phyloP scores from a whole-genome alignment of 2,113 vertebrate genomes.

The Tinamus guttatus region DNA sequence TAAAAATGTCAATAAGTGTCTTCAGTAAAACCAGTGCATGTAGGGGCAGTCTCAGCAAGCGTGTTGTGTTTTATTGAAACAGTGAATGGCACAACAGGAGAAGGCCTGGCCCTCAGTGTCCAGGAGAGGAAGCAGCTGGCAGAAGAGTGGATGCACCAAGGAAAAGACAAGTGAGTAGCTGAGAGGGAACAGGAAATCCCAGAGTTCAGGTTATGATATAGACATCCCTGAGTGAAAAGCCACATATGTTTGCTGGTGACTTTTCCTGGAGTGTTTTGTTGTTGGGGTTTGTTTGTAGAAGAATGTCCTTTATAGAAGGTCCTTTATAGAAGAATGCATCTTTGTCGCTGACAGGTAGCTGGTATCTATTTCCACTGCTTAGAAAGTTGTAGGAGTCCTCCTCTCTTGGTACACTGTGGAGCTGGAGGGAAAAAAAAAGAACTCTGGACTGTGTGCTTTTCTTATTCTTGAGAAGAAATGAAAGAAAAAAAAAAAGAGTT shows the following conservation, averaged over 20 bases:
- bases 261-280: neutral
- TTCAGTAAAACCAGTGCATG: neutral
- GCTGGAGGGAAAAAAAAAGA: neutral
- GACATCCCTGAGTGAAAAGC: neutral
- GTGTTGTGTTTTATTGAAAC: slow-evolving; percentile 52
- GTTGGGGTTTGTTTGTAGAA: neutral
- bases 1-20: neutral
- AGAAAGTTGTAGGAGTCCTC: neutral
- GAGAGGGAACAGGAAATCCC: neutral
- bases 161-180: slow-evolving; percentile 85
- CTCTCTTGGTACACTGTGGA: neutral
- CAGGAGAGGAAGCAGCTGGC: slow-evolving; percentile 87
- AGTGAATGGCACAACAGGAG: slow-evolving; percentile 98
- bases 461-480: neutral
- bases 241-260: neutral
- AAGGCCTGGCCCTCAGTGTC: slow-evolving; percentile 88
- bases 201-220: neutral
- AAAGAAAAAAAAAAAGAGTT: neutral
- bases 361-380: neutral
- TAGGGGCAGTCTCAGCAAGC: neutral
- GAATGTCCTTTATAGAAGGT: neutral
- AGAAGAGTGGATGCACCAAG: slow-evolving; percentile 87
- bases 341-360: neutral
- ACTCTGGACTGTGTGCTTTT: neutral
- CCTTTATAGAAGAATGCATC: neutral